A percentile compares a stretch with the other conserved stretches of the same genome.
Evolutionary conservation across 1,140 invertebrate species (phyloP).

Genomic region (Argopecten irradians): DNA sequence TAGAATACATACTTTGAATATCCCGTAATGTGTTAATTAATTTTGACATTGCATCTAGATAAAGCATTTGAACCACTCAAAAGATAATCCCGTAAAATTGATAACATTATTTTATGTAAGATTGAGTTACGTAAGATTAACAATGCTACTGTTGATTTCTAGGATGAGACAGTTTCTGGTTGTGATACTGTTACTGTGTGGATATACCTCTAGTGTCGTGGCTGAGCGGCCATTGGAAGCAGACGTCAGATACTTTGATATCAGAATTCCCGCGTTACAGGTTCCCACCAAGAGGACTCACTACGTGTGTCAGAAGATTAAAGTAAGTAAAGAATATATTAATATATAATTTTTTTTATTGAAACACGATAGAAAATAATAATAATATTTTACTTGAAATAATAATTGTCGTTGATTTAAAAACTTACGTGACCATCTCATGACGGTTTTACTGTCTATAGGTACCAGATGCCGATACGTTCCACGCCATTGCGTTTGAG

Average conservation of each 20-base stretch:
- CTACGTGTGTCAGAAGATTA: conserved; percentile 60
- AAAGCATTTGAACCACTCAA: too few relatives aligned
- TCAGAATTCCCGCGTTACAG: conserved; percentile 38
- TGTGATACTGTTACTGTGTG: background rate
- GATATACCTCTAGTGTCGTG: background rate
- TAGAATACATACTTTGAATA: too few relatives aligned
- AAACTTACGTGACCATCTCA: background rate
- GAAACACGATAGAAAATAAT: background rate
- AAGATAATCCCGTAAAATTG: too few relatives aligned
- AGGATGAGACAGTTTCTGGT: background rate
- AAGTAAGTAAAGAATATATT: conserved; percentile 44
- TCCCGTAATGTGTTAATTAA: too few relatives aligned
- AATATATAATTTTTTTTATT: background rate
- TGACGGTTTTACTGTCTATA: background rate
- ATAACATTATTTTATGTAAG: too few relatives aligned
- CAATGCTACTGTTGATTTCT: too few relatives aligned
- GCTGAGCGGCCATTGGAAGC: conserved; percentile 30
- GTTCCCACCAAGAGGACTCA: conserved; percentile 52
- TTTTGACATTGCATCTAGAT: too few relatives aligned
- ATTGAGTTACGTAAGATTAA: too few relatives aligned
- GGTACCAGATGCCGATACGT: conserved; percentile 50
- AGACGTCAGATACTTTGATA: conserved; percentile 51
- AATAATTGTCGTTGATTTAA: background rate
- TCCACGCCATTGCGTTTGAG: conserved; percentile 60
- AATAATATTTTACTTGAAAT: background rate